Conservation (phyloP, 2,888 invertebrate species). For the Zonitis immaculata region DNA sequence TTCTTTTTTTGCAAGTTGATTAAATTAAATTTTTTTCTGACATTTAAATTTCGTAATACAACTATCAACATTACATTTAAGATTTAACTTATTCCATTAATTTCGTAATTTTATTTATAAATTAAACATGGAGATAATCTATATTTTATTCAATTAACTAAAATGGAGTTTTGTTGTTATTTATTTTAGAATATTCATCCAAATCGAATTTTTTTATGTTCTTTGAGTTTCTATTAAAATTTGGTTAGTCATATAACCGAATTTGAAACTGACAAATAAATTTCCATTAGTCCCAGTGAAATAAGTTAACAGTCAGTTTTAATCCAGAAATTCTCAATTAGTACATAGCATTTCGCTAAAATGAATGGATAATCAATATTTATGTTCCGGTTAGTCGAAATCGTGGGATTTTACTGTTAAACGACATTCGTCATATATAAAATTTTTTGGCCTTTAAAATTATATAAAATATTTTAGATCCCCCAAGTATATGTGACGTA, state of each 20-base stretch:
- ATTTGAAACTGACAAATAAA: conserved; percentile 10
- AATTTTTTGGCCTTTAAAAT: not conserved
- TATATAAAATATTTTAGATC: no score
- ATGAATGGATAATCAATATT: conserved; percentile 27
- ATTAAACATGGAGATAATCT: not conserved
- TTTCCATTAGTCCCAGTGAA: conserved; percentile 16
- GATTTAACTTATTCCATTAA: not conserved
- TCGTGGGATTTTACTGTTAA: conserved; percentile 21
- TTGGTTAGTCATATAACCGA: not conserved
- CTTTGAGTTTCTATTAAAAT: not conserved
- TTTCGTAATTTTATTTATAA: not conserved
- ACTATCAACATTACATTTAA: not conserved
- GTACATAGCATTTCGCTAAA: conserved; percentile 24
- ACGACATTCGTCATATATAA: conserved; percentile 21
- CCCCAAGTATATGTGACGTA: no score
- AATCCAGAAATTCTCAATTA: conserved; percentile 26
- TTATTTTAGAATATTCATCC: not conserved
- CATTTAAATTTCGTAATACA: no score
- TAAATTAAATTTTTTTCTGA: not conserved
- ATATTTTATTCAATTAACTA: no score
- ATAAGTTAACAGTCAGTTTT: conserved; percentile 21
- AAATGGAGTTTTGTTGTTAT: no score
- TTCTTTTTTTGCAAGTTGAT: not conserved
- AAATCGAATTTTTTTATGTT: not conserved
- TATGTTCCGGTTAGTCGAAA: conserved; percentile 24